Evolutionary conservation across 64 coral and sea anemone genomes (phyloP).

Genomic region (Trachythela sp.): DNA sequence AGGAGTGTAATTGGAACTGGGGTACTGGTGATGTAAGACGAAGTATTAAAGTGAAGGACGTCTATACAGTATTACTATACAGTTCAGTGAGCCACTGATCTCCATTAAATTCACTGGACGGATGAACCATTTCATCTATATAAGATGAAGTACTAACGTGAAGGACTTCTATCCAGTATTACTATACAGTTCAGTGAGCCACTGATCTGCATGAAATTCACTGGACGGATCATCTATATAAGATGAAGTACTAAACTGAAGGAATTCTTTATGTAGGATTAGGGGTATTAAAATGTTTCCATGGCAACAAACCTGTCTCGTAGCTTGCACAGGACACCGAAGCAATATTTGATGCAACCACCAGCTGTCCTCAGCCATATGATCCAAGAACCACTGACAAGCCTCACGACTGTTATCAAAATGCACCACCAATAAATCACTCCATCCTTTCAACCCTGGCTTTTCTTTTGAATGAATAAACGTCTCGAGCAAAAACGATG

Average conservation of each 20-base stretch:
- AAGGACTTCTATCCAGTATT: background rate
- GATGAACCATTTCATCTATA: too few species aligned
- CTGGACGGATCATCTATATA: too few species aligned
- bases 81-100: too few species aligned
- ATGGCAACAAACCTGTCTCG: slow-evolving; percentile 59
- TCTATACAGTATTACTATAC: too few species aligned
- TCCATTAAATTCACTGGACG: too few species aligned
- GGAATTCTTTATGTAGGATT: background rate
- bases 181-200: too few species aligned
- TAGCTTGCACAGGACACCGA: slow-evolving; percentile 76
- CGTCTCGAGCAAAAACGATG: slow-evolving; percentile 86
- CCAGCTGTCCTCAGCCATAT: slow-evolving; percentile 69
- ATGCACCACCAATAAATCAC: slow-evolving; percentile 67
- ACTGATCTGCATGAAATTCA: too few species aligned
- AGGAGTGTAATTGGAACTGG: too few species aligned
- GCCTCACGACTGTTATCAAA: slow-evolving; percentile 64
- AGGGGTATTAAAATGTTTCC: background rate
- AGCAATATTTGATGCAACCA: slow-evolving; percentile 80
- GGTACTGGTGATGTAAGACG: too few species aligned
- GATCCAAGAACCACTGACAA: slow-evolving; percentile 83
- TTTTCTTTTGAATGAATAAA: slow-evolving; percentile 94
- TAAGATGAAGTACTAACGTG: too few species aligned
- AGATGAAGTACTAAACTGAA: too few species aligned
- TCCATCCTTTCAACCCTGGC: slow-evolving; percentile 82
- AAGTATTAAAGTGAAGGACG: too few species aligned